Evolutionary conservation across 92 coral and sea anemone genomes (phyloP), one percentile per base, ranked within the genome.

Genomic region (Desmophyllum pertusum): DNA sequence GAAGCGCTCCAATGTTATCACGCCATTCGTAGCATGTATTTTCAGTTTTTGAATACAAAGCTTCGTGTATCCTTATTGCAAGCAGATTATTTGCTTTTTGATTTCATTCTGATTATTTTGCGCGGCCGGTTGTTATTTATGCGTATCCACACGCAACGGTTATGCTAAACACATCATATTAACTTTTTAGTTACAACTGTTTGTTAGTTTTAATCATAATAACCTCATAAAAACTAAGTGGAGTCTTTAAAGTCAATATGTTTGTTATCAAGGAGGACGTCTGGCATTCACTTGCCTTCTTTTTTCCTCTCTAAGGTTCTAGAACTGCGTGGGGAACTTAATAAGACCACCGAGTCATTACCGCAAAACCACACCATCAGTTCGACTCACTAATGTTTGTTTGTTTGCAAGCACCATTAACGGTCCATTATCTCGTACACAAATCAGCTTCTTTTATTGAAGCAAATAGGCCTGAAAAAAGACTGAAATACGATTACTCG

Each of bases 21-120:
- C 79, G 72, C 72, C 68, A 71, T 72, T 82, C 79, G 79, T 82
- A 4, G 72, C 79, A 82, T 53, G 86, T 55, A 82, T 70, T 39
- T 51, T 68, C 27, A 18, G 45, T 27, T 67, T 30, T 51, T 65
- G 14, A 69, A 69, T 46, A 51, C 76, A 68, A 80, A 80, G 75
- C 77, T 78, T 10, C 18, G 31, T 37, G 3, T 15, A 5, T 35
- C 25, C 25, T 67, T 67, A 36, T 37, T 67, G 48, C 29, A 6
- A n/a, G 4, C 38, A 30, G 29, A 15, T 59, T 11, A 77, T 77
- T 61, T 77, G 38, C 23, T 27, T 29, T 62, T 39, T 38, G 40
- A 8, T 41, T 39, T 40, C 30, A 78, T 8, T 63, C 72, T 25
- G 4, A 42, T 10, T 46, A 52, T 29, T 59, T 57, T n/a, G 50